A percentile compares a stretch with the other conserved stretches of the same genome.
Conservation (phyloP, 2,113 vertebrate species). For the Halichoerus grypus region DNA sequence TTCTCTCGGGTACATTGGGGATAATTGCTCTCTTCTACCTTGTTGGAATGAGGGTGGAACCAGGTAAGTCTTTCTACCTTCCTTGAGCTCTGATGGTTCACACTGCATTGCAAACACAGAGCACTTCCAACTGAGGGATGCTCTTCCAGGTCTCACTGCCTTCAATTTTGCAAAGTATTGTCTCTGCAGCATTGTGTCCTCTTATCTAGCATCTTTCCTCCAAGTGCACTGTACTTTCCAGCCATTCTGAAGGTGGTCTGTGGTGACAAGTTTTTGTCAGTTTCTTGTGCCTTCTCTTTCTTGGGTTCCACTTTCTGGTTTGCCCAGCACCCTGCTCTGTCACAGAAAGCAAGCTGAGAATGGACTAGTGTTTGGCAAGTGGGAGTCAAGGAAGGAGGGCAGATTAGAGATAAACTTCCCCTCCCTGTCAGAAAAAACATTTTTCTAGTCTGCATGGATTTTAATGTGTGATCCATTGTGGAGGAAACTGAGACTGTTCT, state of each 20-base stretch:
- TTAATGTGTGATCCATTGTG: not conserved
- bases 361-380: not conserved
- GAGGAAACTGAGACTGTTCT: not conserved
- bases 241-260: not conserved
- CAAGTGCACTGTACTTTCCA: not conserved
- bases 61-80: not conserved
- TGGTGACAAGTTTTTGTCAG: not conserved
- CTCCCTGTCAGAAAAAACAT: not conserved
- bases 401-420: not conserved
- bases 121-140: fast-evolving
- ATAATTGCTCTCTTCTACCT: not conserved
- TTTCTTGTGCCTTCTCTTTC: not conserved
- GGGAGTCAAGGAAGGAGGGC: not conserved
- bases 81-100: not conserved
- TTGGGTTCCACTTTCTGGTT: not conserved
- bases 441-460: not conserved
- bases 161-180: not conserved
- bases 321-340: not conserved
- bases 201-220: not conserved
- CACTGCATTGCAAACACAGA: not conserved
- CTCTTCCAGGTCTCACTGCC: not conserved
- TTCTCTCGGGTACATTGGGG: not conserved
- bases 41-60: not conserved
- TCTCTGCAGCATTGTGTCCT: not conserved
- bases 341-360: not conserved